Percentiles rank a stretch among this genome's conserved stretches.
Conservation (phyloP, 2,888 invertebrate genomes). For the Macrostomum cliftonense region DNA sequence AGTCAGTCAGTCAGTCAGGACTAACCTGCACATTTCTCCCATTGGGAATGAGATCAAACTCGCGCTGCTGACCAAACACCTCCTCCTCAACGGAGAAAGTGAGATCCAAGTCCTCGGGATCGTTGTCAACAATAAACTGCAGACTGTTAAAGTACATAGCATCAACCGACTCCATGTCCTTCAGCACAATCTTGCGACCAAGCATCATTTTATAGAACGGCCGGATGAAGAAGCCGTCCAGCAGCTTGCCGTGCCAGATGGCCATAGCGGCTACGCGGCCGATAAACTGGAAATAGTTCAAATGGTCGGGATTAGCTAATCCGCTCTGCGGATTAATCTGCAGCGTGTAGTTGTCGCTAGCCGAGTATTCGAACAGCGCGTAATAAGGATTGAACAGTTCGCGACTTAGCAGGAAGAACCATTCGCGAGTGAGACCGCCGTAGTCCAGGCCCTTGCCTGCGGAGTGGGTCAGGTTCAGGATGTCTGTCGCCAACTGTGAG, state of each 20-base stretch:
- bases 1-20: too few relatives aligned
- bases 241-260: constrained; percentile 86
- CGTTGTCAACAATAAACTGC: constrained; percentile 82
- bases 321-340: constrained; percentile 97
- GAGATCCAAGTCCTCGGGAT: constrained; percentile 76
- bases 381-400: constrained; percentile 99
- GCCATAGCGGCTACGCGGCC: constrained; percentile 97
- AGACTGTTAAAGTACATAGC: constrained; percentile 94
- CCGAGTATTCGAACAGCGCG: constrained; percentile 95
- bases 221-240: constrained; percentile 89
- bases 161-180: constrained; percentile 94
- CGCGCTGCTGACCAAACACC: constrained; percentile 54
- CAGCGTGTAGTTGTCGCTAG: constrained; percentile 88
- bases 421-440: constrained; percentile 84
- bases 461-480: constrained; percentile 32
- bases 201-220: constrained; percentile 99
- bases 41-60: constrained; percentile 8
- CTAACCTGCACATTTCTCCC: constrained; percentile 3
- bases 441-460: constrained; percentile 78
- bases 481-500: too few relatives aligned
- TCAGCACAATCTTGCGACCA: constrained; percentile 70
- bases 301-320: constrained; percentile 86
- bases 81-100: constrained; percentile 93
- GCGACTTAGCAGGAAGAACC: constrained; percentile 93
- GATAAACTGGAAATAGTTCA: constrained; percentile 93